phyloP scores from a whole-genome alignment of 2,797 vertebrate genomes.

The Protonibea diacanthus region DNA sequence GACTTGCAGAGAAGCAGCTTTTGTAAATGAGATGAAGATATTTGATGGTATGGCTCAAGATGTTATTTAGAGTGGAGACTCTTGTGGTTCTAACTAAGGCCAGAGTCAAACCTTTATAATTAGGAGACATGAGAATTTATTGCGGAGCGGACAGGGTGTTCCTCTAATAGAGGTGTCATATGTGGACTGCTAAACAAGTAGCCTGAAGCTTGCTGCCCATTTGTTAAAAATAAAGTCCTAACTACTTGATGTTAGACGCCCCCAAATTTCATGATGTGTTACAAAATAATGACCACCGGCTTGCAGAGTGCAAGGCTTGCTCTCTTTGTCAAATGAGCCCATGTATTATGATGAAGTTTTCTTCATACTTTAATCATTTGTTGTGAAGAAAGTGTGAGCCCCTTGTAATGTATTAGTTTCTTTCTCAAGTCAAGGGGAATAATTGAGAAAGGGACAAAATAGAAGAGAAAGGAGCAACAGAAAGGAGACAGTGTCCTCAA shows the following conservation, averaged over 20 bases:
- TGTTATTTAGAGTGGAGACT: constrained; percentile 71
- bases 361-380: constrained; percentile 56
- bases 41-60: constrained; percentile 63
- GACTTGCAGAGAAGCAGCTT: constrained; percentile 22
- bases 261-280: constrained; percentile 78
- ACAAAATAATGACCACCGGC: constrained; percentile 79
- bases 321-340: constrained; percentile 57
- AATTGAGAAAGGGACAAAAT: background rate
- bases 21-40: constrained; percentile 76
- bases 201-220: constrained; percentile 68
- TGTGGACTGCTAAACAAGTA: constrained; percentile 74
- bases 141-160: constrained; percentile 58
- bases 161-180: constrained; percentile 81
- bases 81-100: constrained; percentile 64
- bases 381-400: constrained; percentile 37
- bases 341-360: constrained; percentile 58
- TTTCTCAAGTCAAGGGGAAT: background rate
- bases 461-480: background rate
- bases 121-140: constrained; percentile 77
- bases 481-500: background rate
- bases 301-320: constrained; percentile 38
- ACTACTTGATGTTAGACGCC: constrained; percentile 70
- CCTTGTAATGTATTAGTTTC: constrained; percentile 15
- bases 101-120: constrained; percentile 79
- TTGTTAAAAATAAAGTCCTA: constrained; percentile 80